Conservation (phyloP, 2,113 vertebrate genomes). For the Dermatemys mawii region DNA sequence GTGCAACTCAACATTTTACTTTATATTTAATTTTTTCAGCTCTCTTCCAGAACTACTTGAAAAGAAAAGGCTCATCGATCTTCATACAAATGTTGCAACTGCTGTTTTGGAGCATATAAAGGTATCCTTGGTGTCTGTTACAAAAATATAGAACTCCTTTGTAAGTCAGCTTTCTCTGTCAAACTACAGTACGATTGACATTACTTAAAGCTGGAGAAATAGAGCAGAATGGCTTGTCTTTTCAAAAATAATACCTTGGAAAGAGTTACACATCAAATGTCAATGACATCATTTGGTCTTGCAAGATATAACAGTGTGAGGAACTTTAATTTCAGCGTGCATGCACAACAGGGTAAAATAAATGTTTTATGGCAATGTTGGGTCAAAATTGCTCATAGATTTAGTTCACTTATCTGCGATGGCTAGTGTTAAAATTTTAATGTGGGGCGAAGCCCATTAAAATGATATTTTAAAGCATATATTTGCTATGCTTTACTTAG, state of each 20-base stretch:
- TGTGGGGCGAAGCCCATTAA: not conserved
- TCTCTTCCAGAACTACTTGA: constrained; percentile 97
- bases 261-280: not conserved
- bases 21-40: constrained; percentile 81
- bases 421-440: not conserved
- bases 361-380: rapidly evolving
- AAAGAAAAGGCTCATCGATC: constrained; percentile 97
- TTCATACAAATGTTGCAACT: constrained; percentile 98
- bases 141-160: not conserved
- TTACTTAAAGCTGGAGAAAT: not conserved
- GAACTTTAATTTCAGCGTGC: not conserved
- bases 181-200: not conserved
- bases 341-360: not conserved
- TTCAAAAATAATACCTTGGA: not conserved
- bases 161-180: not conserved
- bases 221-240: not conserved
- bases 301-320: not conserved
- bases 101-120: constrained; percentile 98
- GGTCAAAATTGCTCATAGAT: not conserved
- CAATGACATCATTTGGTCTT: not conserved
- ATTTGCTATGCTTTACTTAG: not conserved
- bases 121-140: constrained; percentile 75
- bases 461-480: not conserved
- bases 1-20: constrained; percentile 47
- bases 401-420: not conserved